Evolutionary conservation across 37 sponge, comb jelly and placozoan genomes (phyloP).

Genomic region (Agelas oroides): DNA sequence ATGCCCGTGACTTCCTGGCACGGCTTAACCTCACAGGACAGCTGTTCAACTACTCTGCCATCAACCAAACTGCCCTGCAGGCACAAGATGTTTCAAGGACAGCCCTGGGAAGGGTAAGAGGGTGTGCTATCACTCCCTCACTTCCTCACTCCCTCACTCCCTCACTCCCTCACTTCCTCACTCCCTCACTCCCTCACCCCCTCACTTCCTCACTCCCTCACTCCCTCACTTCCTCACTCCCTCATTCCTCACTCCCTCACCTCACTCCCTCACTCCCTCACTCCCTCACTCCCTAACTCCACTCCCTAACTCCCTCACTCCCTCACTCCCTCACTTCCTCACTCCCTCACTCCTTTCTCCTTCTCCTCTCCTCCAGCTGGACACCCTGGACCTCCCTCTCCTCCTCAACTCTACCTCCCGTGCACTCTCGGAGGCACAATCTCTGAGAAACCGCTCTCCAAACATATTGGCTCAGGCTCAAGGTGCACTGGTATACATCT

Average conservation of each 20-base stretch:
- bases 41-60: constrained; percentile 18
- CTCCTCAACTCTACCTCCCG: neutral
- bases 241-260: neutral
- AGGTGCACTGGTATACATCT: neutral
- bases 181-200: neutral
- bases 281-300: neutral
- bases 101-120: neutral
- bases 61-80: constrained; percentile 40
- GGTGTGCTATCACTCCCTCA: neutral
- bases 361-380: neutral
- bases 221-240: neutral
- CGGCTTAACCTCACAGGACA: neutral
- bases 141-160: neutral
- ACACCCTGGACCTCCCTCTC: neutral
- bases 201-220: neutral
- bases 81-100: constrained; percentile 9
- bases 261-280: neutral
- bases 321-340: neutral
- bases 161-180: neutral
- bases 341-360: neutral
- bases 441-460: neutral
- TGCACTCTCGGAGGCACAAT: neutral
- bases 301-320: neutral
- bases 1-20: neutral
- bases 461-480: neutral